Evolutionary conservation across 1,140 invertebrate species (phyloP), one percentile per base, ranked within the genome.

Genomic region (Trichonephila clavata): DNA sequence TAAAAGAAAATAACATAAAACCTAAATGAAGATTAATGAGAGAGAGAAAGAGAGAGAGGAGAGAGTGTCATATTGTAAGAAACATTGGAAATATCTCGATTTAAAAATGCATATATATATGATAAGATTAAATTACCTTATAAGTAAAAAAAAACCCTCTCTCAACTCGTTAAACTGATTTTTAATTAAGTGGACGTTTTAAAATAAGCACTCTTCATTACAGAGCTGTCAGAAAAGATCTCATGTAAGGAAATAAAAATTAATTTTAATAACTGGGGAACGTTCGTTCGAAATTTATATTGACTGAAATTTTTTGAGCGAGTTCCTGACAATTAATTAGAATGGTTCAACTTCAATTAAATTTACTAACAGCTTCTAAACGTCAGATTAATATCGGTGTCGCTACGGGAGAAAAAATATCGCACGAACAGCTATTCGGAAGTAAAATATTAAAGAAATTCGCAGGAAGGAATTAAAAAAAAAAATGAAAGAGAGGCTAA

Each of bases 341-440:
- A 89, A 89, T 59, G 87, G 63, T 71, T 89, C 63, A 89, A 89
- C 63, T 57, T 77, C 87, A 89, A 89, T 89, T 89, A 89, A 89
- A 68, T 89, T 59, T 57, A 50, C 60, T 89, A 89, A 89, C 87
- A 71, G 65, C 65, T 77, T 50, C 65, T 77, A 71, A 89, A 89
- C 63, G 65, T 89, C 87, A 27, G 87, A 89, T 89, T 71, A 89
- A 89, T 89, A 89, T 68, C 65, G 87, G 13, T 77, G 61, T 24
- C 43, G 21, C 18, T 39, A 3, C 50, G 20, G 50, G 10, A 77
- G 77, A 77, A 39, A 86, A 86, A 86, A 27, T 20, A 32, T 63
- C 24, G 60, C 24, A 32, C 16, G 50, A 83, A 84, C 43, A 57
- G 21, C 43, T 10, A 57, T 84, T 84, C 86, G 24, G 57, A 87